These are phyloP conservation scores for Melanostigma gelatinosum DNA, from an alignment of 2,113 vertebrate genomes.

Conservation along the genomic window DNA sequence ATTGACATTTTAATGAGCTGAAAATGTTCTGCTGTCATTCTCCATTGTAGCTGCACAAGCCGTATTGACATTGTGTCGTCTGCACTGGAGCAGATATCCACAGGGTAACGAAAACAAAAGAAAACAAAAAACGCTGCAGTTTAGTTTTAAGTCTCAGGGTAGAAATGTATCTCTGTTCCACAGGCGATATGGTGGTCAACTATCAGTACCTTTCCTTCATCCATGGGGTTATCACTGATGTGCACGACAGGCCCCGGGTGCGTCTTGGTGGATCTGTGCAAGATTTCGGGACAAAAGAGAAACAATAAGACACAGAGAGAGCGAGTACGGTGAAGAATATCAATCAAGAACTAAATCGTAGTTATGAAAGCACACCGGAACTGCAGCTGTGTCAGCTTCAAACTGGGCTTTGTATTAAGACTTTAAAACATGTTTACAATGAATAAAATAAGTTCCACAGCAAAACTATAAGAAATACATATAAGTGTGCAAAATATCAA, in stretches of 20 bases:
- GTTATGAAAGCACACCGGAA: neutral
- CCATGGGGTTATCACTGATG: conserved; percentile 99
- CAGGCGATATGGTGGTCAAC: neutral
- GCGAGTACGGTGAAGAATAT: neutral
- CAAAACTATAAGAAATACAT: neutral
- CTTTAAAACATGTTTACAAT: no score
- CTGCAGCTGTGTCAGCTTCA: neutral
- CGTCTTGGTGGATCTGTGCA: conserved; percentile 93
- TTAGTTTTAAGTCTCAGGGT: neutral
- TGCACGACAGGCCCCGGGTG: conserved; percentile 98
- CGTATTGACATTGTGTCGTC: conserved; percentile 13
- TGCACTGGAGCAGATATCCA: neutral
- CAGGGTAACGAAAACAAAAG: neutral
- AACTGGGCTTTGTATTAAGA: no score
- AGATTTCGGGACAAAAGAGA: conserved; percentile 43
- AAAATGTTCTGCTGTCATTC: conserved; percentile 16
- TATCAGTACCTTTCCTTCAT: conserved; percentile 94
- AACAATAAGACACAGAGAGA: conserved; percentile 8
- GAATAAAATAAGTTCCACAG: no score
- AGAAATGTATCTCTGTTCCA: neutral
- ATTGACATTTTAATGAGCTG: conserved; percentile 34
- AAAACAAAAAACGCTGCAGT: neutral
- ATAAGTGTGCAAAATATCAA: neutral
- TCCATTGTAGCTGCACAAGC: neutral
- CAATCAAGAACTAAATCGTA: neutral